Evolutionary conservation across 1,140 invertebrate genomes (phyloP).

Genomic region (Dreissena polymorpha): DNA sequence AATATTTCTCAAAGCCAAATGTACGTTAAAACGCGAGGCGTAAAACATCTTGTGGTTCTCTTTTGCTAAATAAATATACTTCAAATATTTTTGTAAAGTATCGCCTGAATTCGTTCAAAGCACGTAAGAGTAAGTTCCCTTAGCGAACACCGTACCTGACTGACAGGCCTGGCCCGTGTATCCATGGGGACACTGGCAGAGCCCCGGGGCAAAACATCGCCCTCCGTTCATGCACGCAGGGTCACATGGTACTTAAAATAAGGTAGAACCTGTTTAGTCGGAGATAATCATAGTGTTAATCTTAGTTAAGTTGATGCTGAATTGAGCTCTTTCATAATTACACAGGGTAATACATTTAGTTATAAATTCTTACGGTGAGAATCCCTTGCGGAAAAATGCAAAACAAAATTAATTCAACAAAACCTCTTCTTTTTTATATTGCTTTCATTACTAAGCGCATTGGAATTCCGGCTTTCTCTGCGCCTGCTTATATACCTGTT

Average conservation of each 20-base stretch:
- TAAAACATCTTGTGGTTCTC: too few relatives aligned
- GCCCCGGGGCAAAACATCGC: slow-evolving; percentile 55
- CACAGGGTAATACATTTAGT: background rate
- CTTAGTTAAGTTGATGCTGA: background rate
- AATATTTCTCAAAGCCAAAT: too few relatives aligned
- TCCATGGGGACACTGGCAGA: slow-evolving; percentile 61
- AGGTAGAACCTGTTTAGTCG: background rate
- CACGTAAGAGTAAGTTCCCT: too few relatives aligned
- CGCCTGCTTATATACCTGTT: slow-evolving; percentile 1
- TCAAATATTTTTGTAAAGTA: too few relatives aligned
- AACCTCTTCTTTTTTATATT: too few relatives aligned
- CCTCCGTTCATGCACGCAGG: slow-evolving; percentile 63
- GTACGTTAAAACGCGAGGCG: too few relatives aligned
- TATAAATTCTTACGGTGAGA: background rate
- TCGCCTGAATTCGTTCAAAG: too few relatives aligned
- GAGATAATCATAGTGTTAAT: background rate
- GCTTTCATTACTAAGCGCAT: too few relatives aligned
- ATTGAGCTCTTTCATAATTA: background rate
- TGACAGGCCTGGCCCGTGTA: slow-evolving; percentile 62
- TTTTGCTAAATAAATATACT: too few relatives aligned
- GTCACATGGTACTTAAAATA: slow-evolving; percentile 61
- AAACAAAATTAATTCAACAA: too few relatives aligned
- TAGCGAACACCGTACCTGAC: slow-evolving; percentile 20
- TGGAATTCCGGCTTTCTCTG: too few relatives aligned
- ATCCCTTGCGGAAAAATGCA: too few relatives aligned